Evolutionary conservation across 2,888 invertebrate genomes (phyloP).

Genomic region (Tenodera sinensis): DNA sequence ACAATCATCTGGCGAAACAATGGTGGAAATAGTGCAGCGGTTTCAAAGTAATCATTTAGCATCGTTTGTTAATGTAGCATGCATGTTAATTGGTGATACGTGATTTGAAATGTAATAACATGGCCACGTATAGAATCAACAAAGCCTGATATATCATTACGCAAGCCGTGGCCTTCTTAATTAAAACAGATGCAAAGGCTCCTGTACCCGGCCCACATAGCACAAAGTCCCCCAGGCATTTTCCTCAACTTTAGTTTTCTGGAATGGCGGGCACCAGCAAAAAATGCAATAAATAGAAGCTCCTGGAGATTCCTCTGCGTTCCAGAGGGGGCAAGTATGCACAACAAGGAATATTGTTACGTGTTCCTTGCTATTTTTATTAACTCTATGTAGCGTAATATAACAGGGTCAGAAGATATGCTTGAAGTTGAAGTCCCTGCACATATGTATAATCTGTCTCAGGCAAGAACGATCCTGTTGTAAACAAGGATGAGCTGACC

Average conservation of each 20-base stretch:
- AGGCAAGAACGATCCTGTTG: no score
- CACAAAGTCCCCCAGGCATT: neutral
- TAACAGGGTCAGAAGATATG: no score
- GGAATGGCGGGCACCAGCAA: neutral
- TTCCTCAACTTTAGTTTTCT: neutral
- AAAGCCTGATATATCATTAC: neutral
- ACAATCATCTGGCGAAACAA: neutral
- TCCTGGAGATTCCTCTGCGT: neutral
- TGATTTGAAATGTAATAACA: neutral
- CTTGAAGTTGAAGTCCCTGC: no score
- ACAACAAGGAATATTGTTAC: no score
- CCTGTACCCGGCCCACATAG: neutral
- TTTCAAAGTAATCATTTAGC: neutral
- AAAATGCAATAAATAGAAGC: neutral
- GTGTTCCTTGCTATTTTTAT: no score
- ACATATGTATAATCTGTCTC: no score
- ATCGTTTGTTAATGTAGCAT: neutral
- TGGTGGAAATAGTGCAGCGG: neutral
- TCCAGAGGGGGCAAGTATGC: neutral
- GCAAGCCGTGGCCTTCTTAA: neutral
- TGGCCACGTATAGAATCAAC: neutral
- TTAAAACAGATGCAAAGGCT: neutral
- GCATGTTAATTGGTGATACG: neutral
- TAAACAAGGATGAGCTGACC: no score
- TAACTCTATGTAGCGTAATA: no score